Base-by-base conservation (phyloP, 1,140 invertebrate species). In the Papilio polyxenes region DNA sequence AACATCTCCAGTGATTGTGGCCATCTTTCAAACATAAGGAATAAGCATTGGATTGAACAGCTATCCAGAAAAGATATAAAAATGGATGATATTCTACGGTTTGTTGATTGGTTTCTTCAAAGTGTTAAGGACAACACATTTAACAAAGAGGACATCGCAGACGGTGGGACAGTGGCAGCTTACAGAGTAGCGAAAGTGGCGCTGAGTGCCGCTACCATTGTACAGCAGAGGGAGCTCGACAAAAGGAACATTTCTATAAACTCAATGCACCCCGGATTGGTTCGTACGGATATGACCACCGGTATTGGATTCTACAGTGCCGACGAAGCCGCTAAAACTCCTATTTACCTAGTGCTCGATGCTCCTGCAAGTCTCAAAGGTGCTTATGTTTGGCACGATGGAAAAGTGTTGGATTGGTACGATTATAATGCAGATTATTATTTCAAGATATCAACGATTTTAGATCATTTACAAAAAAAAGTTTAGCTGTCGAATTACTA, bases 181-280 rank as follows among this genome's bases (percentile, higher is more conserved):
- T 98, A 98, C 91, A 90, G 90, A 48, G 95, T 96, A 13, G 96
- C 97, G 0, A 98, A 98, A 92, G 95, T 97, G 10, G 96, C 95
- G 6, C 91, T 97, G 0, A 95, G 95, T 84, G 96, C 96, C 13
- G 85, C 97, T 75, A 95, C 95, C 2, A 91, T 95, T 59, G 95
- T 97, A 31, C 96, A 97, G 82, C 96, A 97, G 82, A 91, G 94
- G 74, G 89, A 95, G 59, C 94, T 97, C 75, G 92, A 95, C 78
- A 83, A 84, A 20, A 95, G 95, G 82, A 95, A 96, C 83, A 95
- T 97, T 48, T 92, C 96, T 6, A 94, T 97, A 0, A 97, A 97
- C 93, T 94, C 95, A 75, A 95, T 97, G 85, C 95, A 96, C 85
- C 96, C 96, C 10, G 96, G 95, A 0, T 96, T 96, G 86, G 97